Evolutionary conservation across 2,888 invertebrate genomes (phyloP), one percentile per base, ranked within the genome.

Genomic region (Dysmachus trigonus): DNA sequence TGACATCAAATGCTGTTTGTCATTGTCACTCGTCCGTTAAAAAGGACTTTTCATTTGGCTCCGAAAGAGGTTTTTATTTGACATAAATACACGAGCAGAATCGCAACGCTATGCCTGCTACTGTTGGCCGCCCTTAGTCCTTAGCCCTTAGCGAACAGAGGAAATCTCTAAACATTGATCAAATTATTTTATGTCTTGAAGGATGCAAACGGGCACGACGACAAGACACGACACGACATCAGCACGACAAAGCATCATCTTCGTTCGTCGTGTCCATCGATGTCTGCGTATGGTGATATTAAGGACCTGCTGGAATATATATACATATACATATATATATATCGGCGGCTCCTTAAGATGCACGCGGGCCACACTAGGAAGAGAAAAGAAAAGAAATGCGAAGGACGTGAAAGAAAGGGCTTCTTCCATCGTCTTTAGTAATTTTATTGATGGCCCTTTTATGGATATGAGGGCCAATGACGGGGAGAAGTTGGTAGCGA

Each of bases 1-100:
- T 85, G 85, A 81, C 86, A 85, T 85, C 86, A 85, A 86, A 86
- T 86, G 85, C 79, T 86, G 86, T 86, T 85, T 86, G 86, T 86
- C 86, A 86, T 85, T 86, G 86, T 85, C 86, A 85, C 81, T 86
- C 85, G 81, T 86, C 85, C 81, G 86, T 81, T 85, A 86, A 85
- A 81, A 85, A 73, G 85, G 85, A 85, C 74, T 86, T 86, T 86
- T 76, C 79, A 81, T 86, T 86, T 85, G 77, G 85, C 74, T 38
- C 76, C 18, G 47, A 86, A 86, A 86, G 79, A 72, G 79, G 79
- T 79, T 86, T 81, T 85, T 79, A 86, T 86, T 86, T 86, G 86
- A 86, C 86, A 86, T 86, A 86, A 86, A 86, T 86, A 86, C 51
- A 86, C 72, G 79, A 31, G 27, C 33, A 18, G 76, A 41, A 86